A percentile compares a stretch with the other conserved stretches of the same genome.
These are phyloP conservation scores for Oxyscelio sp. DNA, from an alignment of 2,888 invertebrate genomes.

Conservation along the genomic window DNA sequence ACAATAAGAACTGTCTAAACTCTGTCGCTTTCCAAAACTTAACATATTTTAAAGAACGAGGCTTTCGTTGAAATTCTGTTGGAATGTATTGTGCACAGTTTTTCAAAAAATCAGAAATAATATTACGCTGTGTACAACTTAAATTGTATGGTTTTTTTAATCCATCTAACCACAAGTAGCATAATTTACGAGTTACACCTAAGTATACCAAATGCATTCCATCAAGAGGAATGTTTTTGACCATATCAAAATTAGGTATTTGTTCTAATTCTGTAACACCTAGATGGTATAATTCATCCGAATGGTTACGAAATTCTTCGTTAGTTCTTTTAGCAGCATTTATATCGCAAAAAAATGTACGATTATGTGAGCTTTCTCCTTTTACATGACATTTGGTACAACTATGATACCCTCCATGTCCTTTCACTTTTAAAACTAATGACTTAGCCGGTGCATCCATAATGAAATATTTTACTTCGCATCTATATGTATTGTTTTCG, in stretches of 20 bases:
- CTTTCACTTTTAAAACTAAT: too few species aligned
- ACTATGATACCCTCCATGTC: too few species aligned
- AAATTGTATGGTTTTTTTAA: constrained; percentile 12
- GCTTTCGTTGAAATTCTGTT: constrained; percentile 31
- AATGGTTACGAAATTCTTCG: constrained; percentile 18
- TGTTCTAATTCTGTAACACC: constrained; percentile 6
- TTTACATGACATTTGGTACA: constrained; percentile 8
- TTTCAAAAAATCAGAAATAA: neutral
- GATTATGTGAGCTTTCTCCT: neutral
- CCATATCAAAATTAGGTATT: constrained; percentile 16
- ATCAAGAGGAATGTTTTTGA: constrained; percentile 30
- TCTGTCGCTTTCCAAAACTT: constrained; percentile 37
- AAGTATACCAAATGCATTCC: constrained; percentile 24
- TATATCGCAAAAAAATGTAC: neutral
- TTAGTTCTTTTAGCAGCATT: constrained; percentile 2
- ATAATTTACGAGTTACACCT: constrained; percentile 25
- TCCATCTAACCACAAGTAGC: neutral
- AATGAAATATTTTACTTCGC: too few species aligned
- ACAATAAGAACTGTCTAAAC: constrained; percentile 10
- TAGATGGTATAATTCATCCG: constrained; percentile 3
- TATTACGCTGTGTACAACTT: neutral
- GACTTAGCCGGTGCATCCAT: too few species aligned
- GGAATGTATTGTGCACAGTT: constrained; percentile 10
- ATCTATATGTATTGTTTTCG: too few species aligned
- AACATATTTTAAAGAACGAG: constrained; percentile 13